phyloP scores from a whole-genome alignment of 1,140 invertebrate genomes.

The Drosophila mayri region DNA sequence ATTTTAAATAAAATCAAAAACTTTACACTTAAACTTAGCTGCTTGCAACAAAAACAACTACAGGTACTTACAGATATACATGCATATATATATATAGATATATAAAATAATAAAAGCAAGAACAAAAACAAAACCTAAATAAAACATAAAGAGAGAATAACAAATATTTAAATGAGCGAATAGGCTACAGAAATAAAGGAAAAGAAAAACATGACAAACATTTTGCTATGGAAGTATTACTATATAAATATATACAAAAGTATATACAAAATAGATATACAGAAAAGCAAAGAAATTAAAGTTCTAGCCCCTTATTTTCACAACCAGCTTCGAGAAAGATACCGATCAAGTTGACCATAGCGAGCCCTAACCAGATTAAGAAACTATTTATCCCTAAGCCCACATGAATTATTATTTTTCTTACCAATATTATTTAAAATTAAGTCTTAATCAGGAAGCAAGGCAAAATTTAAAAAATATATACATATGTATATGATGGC shows the following conservation, averaged over 20 bases:
- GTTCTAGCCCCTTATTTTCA: slow-evolving; percentile 63
- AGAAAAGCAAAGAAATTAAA: slow-evolving; percentile 38
- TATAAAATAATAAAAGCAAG: slow-evolving; percentile 48
- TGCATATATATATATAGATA: slow-evolving; percentile 60
- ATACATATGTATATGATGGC: too few relatives aligned
- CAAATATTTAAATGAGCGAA: slow-evolving; percentile 58
- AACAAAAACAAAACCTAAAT: slow-evolving; percentile 38
- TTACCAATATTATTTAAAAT: slow-evolving; percentile 39
- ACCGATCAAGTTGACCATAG: slow-evolving; percentile 62
- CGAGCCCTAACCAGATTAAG: slow-evolving; percentile 59
- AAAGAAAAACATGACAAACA: slow-evolving; percentile 39
- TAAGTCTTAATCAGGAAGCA: slow-evolving; percentile 35
- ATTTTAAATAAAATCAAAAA: slow-evolving; percentile 67
- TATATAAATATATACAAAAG: slow-evolving; percentile 53
- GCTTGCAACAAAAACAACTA: slow-evolving; percentile 81
- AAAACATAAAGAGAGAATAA: slow-evolving; percentile 41
- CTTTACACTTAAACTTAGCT: slow-evolving; percentile 82
- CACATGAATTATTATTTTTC: slow-evolving; percentile 40
- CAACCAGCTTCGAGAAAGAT: slow-evolving; percentile 43
- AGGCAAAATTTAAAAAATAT: slow-evolving; percentile 43
- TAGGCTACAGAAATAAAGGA: slow-evolving; percentile 47
- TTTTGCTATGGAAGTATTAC: slow-evolving; percentile 68
- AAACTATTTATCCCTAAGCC: slow-evolving; percentile 38
- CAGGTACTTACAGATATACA: slow-evolving; percentile 81
- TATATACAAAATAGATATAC: slow-evolving; percentile 56